Evolutionary conservation across 2,888 invertebrate species (phyloP).

Genomic region (Rutpela maculata): DNA sequence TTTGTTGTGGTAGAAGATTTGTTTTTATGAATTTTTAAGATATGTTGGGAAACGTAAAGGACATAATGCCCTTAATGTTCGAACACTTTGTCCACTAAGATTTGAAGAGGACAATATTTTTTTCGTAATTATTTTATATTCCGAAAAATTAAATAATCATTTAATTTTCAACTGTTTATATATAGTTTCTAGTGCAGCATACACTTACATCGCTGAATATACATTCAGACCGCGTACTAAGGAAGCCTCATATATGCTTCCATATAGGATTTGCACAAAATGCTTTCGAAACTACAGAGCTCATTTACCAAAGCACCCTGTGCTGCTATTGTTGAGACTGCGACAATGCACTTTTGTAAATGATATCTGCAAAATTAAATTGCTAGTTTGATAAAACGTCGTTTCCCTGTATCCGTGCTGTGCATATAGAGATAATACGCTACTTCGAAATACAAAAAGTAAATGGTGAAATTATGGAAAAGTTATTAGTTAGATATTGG

Average conservation of each 20-base stretch:
- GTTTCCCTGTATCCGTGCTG: neutral
- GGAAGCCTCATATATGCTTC: neutral
- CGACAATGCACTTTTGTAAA: conserved; percentile 31
- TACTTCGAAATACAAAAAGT: neutral
- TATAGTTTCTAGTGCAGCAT: too few relatives aligned
- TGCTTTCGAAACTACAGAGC: conserved; percentile 1
- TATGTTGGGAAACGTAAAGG: too few relatives aligned
- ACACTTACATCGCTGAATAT: neutral
- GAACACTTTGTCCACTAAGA: too few relatives aligned
- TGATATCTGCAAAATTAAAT: conserved; percentile 25
- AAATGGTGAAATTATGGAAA: neutral
- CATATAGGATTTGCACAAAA: neutral
- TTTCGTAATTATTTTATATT: too few relatives aligned
- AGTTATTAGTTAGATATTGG: too few relatives aligned
- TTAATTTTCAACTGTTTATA: too few relatives aligned
- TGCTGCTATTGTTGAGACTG: conserved; percentile 5
- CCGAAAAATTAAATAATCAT: too few relatives aligned
- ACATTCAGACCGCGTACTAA: neutral
- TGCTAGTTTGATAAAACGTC: conserved; percentile 11
- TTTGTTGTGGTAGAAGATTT: too few relatives aligned
- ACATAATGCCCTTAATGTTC: too few relatives aligned
- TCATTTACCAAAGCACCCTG: conserved; percentile 3
- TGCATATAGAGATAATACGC: neutral
- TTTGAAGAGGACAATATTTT: too few relatives aligned
- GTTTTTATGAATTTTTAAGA: too few relatives aligned